These are phyloP conservation scores for Camptogramma bilineatum DNA, from an alignment of 2,888 invertebrate genomes.

Conservation along the genomic window DNA sequence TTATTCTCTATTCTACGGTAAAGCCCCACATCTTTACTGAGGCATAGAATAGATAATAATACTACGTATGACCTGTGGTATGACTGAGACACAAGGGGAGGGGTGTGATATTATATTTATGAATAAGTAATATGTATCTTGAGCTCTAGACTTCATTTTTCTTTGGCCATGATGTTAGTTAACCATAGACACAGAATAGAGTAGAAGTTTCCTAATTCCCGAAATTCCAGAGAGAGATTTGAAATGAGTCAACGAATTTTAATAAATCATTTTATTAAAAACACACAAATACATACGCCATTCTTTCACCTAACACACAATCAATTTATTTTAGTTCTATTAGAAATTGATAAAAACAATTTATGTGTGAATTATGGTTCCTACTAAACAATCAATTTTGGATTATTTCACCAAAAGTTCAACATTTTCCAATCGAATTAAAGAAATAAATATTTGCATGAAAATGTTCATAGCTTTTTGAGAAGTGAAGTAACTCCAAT, in stretches of 20 bases:
- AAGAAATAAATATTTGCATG: neutral
- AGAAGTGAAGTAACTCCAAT: too few relatives aligned
- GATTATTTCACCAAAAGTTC: neutral
- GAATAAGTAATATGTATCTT: too few relatives aligned
- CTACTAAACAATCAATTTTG: neutral
- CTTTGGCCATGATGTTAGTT: too few relatives aligned
- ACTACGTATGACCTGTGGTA: too few relatives aligned
- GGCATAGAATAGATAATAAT: too few relatives aligned
- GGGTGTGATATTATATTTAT: too few relatives aligned
- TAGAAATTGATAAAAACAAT: conserved; percentile 5
- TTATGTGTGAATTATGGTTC: neutral
- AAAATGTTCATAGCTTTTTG: neutral
- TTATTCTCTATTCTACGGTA: too few relatives aligned
- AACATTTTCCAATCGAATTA: neutral
- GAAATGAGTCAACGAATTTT: conserved; percentile 38
- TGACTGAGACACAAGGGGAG: too few relatives aligned
- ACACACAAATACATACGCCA: conserved; percentile 65
- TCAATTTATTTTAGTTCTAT: conserved; percentile 38
- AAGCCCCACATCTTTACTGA: too few relatives aligned
- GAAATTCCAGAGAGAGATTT: neutral
- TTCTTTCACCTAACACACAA: conserved; percentile 39
- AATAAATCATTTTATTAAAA: conserved; percentile 72
- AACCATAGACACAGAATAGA: too few relatives aligned
- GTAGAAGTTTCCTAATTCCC: too few relatives aligned
- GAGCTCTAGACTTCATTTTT: too few relatives aligned